A percentile compares a stretch with the other conserved stretches of the same genome.
These are phyloP conservation scores for Drosophila repleta DNA, from an alignment of 1,140 invertebrate genomes.

Conservation along the genomic window DNA sequence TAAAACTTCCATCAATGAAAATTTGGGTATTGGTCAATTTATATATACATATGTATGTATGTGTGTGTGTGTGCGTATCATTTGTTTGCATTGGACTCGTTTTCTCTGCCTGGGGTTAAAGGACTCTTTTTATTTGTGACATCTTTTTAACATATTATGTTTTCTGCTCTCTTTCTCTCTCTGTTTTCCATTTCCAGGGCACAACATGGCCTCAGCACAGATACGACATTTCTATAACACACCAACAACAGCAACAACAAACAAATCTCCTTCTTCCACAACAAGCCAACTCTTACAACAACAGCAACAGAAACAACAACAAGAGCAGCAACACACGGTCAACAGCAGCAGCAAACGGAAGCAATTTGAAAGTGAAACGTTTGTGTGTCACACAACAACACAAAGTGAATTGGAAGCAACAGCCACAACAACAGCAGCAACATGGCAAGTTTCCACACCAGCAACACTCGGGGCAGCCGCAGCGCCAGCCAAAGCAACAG, in stretches of 20 bases:
- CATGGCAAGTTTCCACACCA: constrained; percentile 53
- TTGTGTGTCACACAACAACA: constrained; percentile 66
- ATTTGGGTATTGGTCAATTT: constrained; percentile 12
- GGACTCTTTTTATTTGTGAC: constrained; percentile 27
- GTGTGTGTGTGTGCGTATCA: constrained; percentile 4
- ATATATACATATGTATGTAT: constrained; percentile 8
- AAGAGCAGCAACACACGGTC: constrained; percentile 48
- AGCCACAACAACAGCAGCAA: constrained; percentile 33
- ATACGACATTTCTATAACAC: constrained; percentile 83
- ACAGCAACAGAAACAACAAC: constrained; percentile 47
- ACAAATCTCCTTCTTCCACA: constrained; percentile 59
- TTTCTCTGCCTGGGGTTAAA: background rate
- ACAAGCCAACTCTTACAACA: constrained; percentile 73
- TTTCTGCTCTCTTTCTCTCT: constrained; percentile 23
- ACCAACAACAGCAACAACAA: constrained; percentile 75
- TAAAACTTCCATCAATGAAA: constrained; percentile 18
- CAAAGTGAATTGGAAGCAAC: constrained; percentile 63
- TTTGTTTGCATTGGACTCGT: constrained; percentile 14
- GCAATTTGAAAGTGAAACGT: constrained; percentile 68
- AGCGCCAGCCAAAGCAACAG: constrained; percentile 37
- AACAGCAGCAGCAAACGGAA: constrained; percentile 55
- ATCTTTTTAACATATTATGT: constrained; percentile 52
- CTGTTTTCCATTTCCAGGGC: constrained; percentile 67
- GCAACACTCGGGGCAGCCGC: constrained; percentile 40
- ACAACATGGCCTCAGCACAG: constrained; percentile 84